A percentile compares a stretch with the other conserved stretches of the same genome.
phyloP scores from a whole-genome alignment of 92 coral and sea anemone genomes.

The Diadumene lineata region DNA sequence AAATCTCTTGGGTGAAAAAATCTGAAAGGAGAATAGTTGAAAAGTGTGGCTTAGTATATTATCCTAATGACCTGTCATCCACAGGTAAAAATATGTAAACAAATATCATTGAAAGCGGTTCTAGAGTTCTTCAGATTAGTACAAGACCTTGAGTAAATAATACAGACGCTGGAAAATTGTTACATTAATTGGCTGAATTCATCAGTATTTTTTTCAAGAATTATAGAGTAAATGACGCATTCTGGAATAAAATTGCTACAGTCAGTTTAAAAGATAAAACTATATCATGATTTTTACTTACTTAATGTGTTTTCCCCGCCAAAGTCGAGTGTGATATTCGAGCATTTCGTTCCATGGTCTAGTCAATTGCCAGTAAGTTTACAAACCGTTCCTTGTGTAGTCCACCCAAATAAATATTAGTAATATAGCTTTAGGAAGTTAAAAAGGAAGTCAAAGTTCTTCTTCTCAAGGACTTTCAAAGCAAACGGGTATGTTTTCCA shows the following conservation, averaged over 20 bases:
- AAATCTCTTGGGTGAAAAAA: slow-evolving; percentile 1
- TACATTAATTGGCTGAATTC: not conserved
- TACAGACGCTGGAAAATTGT: not conserved
- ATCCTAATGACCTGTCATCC: slow-evolving; percentile 19
- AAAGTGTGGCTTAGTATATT: slow-evolving; percentile 2
- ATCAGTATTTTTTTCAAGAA: not conserved
- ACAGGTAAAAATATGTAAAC: not conserved
- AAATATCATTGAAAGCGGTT: not conserved
- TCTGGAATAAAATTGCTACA: not conserved
- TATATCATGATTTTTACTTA: not conserved
- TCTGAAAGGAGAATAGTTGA: slow-evolving; percentile 21
- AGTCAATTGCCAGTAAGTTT: too few relatives aligned
- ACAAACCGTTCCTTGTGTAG: too few relatives aligned
- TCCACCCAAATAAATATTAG: slow-evolving; percentile 6
- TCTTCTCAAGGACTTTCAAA: not conserved
- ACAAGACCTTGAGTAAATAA: not conserved
- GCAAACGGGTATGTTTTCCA: not conserved
- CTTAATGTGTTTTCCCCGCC: not conserved
- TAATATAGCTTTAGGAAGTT: not conserved
- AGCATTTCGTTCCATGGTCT: not conserved
- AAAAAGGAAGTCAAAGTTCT: not conserved
- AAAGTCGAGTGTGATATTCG: not conserved
- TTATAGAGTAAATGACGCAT: not conserved
- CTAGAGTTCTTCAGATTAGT: not conserved
- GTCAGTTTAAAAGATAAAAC: not conserved